These are phyloP conservation scores for Phymanthus crucifer DNA, from an alignment of 92 coral and sea anemone species.

Conservation along the genomic window DNA sequence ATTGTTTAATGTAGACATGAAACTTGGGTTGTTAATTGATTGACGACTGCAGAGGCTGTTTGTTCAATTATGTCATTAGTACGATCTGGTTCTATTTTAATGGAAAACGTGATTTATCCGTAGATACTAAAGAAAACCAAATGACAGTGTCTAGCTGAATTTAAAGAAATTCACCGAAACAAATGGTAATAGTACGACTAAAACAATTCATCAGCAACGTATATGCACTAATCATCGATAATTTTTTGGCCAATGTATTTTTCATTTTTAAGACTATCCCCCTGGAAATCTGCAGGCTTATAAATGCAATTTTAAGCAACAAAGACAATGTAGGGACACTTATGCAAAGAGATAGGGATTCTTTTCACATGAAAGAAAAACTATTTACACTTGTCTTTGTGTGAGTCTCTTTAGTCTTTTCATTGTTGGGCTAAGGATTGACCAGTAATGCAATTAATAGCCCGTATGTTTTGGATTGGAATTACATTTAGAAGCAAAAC, in stretches of 20 bases:
- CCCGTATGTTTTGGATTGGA: neutral
- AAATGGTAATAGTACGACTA: neutral
- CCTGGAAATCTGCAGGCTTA: neutral
- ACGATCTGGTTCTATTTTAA: neutral
- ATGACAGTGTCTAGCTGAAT: neutral
- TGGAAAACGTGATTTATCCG: neutral
- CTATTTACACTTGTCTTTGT: neutral
- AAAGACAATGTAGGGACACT: neutral
- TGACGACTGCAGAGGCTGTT: slow-evolving; percentile 12
- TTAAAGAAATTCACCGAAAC: neutral
- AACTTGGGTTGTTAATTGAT: slow-evolving; percentile 16
- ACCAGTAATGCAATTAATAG: slow-evolving; percentile 1
- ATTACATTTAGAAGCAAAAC: neutral
- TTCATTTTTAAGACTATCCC: neutral
- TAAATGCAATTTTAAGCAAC: neutral
- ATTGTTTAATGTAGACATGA: slow-evolving; percentile 7
- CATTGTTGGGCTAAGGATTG: neutral
- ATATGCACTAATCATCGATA: neutral
- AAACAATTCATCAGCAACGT: neutral
- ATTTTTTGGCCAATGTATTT: neutral
- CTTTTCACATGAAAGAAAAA: neutral
- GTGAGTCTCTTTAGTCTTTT: neutral
- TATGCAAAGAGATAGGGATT: slow-evolving; percentile 1
- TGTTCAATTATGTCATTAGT: slow-evolving; percentile 14
- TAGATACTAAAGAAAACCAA: neutral